phyloP scores from a whole-genome alignment of 2,797 vertebrate genomes.

The Malacoctenus gilli region DNA sequence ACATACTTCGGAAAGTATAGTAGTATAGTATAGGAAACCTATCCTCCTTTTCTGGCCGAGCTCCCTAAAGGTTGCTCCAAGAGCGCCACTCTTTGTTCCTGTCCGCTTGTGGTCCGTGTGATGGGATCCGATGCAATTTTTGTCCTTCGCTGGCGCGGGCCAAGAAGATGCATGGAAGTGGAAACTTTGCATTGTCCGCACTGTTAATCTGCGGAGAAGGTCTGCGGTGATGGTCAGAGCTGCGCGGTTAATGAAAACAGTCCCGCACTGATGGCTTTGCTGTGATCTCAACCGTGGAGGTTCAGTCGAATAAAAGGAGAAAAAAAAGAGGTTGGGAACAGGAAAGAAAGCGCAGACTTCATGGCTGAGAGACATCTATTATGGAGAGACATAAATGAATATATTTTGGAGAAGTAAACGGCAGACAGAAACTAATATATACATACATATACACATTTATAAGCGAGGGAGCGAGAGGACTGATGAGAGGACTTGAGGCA shows the following conservation, averaged over 20 bases:
- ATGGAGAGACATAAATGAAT: constrained; percentile 33
- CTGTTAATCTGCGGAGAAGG: constrained; percentile 34
- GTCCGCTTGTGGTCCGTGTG: constrained; percentile 56
- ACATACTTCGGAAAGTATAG: constrained; percentile 64
- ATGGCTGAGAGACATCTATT: constrained; percentile 37
- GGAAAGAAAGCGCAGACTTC: constrained; percentile 33
- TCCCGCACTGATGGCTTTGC: constrained; percentile 22
- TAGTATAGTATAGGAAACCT: no score
- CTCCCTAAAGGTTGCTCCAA: constrained; percentile 55
- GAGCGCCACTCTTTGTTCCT: constrained; percentile 61
- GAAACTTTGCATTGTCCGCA: constrained; percentile 34
- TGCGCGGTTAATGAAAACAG: constrained; percentile 11
- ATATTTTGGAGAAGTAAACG: constrained; percentile 37
- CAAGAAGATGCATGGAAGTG: constrained; percentile 20
- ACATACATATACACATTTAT: constrained; percentile 30
- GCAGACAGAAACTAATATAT: constrained; percentile 38
- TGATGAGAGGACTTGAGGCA: constrained; percentile 57
- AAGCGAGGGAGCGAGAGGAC: constrained; percentile 25
- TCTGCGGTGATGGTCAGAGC: constrained; percentile 22
- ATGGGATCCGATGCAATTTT: constrained; percentile 67
- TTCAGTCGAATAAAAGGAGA: constrained; percentile 2
- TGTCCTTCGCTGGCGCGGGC: constrained; percentile 54
- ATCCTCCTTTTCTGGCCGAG: constrained; percentile 56
- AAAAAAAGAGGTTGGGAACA: neutral
- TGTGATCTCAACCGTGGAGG: constrained; percentile 35